Evolutionary conservation across 2,888 invertebrate species (phyloP).

Genomic region (Drosophila pseudotalamancana): DNA sequence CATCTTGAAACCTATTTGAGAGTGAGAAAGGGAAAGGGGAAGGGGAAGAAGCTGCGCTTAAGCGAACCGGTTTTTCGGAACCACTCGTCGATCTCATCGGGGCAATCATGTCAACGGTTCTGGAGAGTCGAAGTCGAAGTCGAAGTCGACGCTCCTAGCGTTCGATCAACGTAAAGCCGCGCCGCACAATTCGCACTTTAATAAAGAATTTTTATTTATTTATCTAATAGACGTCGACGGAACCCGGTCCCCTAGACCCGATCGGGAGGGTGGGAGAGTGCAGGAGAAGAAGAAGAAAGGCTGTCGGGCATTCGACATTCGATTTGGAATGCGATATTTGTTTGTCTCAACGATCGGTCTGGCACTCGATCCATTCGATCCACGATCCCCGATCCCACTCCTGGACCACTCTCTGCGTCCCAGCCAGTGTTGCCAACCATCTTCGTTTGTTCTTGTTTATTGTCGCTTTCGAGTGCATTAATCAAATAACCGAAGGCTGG

Average conservation of each 20-base stretch:
- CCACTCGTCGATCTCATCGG: constrained; percentile 18
- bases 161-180: constrained; percentile 56
- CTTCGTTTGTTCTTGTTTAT: constrained; percentile 70
- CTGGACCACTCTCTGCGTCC: neutral
- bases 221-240: constrained; percentile 68
- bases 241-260: constrained; percentile 1
- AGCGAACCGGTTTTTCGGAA: constrained; percentile 40
- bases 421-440: constrained; percentile 18
- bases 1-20: constrained; percentile 12
- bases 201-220: constrained; percentile 74
- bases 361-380: constrained; percentile 12
- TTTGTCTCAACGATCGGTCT: constrained; percentile 51
- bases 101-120: constrained; percentile 15
- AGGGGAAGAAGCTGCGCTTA: too few relatives aligned
- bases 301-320: constrained; percentile 40
- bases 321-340: constrained; percentile 70
- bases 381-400: neutral
- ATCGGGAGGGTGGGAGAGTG: too few relatives aligned
- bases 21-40: too few relatives aligned
- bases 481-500: constrained; percentile 58
- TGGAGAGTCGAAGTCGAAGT: too few relatives aligned
- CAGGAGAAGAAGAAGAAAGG: too few relatives aligned
- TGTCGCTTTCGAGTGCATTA: constrained; percentile 80
- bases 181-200: constrained; percentile 77
- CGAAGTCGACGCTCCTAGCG: constrained; percentile 18